Percentiles rank a stretch among this genome's conserved stretches.
phyloP scores from a whole-genome alignment of 2,888 invertebrate genomes.

The Panorpa germanica region DNA sequence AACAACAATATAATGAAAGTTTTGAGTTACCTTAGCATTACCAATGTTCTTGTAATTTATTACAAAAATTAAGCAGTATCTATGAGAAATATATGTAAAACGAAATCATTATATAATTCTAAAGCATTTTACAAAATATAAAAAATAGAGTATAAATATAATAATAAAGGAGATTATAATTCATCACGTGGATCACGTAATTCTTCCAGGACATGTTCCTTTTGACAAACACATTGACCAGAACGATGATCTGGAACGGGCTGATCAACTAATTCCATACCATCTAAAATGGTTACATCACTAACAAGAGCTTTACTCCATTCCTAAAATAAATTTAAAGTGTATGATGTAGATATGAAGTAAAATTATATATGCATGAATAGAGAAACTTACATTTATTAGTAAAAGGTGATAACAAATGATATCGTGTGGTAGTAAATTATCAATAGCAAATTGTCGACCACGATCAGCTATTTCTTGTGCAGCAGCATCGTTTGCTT shows the following conservation, averaged over 20 bases:
- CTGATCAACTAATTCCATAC: conserved; percentile 41
- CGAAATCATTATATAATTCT: too few relatives aligned
- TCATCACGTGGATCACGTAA: too few relatives aligned
- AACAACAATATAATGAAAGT: too few relatives aligned
- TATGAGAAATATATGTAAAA: too few relatives aligned
- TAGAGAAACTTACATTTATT: conserved; percentile 30
- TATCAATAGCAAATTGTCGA: conserved; percentile 48
- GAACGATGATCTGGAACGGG: conserved; percentile 16
- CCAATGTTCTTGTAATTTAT: too few relatives aligned
- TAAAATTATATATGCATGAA: conserved; percentile 10
- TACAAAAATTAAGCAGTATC: too few relatives aligned
- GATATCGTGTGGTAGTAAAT: conserved; percentile 67
- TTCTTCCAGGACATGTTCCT: too few relatives aligned
- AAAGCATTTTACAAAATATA: too few relatives aligned
- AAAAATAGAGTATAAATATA: too few relatives aligned
- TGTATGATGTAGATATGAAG: conserved; percentile 2
- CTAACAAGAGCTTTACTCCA: conserved; percentile 49
- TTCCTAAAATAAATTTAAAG: conserved; percentile 30
- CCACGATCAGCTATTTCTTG: conserved; percentile 44
- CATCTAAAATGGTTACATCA: conserved; percentile 30
- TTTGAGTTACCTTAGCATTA: too few relatives aligned
- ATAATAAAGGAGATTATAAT: too few relatives aligned
- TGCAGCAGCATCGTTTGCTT: conserved; percentile 46
- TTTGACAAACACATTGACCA: too few relatives aligned
- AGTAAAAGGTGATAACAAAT: conserved; percentile 73